Base-by-base conservation (phyloP, 2,888 invertebrate species). In the Volucella zonaria region DNA sequence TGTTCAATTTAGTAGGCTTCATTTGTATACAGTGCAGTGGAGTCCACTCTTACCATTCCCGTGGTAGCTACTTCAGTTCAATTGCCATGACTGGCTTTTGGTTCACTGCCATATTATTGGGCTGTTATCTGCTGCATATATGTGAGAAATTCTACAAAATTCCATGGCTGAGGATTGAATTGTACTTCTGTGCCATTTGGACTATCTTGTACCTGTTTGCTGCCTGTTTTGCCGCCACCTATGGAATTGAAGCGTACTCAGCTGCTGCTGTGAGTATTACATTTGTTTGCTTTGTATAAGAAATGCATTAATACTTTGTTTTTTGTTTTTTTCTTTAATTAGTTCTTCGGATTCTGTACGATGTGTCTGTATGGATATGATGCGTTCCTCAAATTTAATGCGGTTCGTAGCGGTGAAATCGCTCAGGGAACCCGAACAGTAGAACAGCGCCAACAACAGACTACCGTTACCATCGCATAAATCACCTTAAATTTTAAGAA, bases 341-440 rank as follows among this genome's bases (percentile, higher is more conserved):
- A 97, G 97, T 96, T 97, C 92, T 97, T 97, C 92, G 97, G 97
- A 18, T 97, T 96, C 92, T 94, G 94, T 87, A 95, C 95, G 15
- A 96, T 96, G 95, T 91, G 95, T 31, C 94, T 94, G 43, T 98
- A 97, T 92, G 96, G 94, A 1, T 93, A 93, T 87, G 97, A 98
- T 91, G 95, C 96, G 47, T 96, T 94, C 92, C 90, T 97, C 49
- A 97, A 97, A 91, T 96, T 94, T 91, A 93, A 93, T 87, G 95
- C 93, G 0, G 93, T 94, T 56, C 93, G 93, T 86, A 92, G 92
- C 51, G 96, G 96, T 23, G 94, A 94, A 67, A 92, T 96, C 78
- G 95, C 96, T 83, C 96, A 96, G 92, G 96, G 96, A 87, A 47
- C 83, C 12, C 81, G 88, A 62, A 52, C 74, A 42, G 82, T 87